Base-by-base conservation (phyloP, 2,888 invertebrate genomes). In the Agrypnus murinus region DNA sequence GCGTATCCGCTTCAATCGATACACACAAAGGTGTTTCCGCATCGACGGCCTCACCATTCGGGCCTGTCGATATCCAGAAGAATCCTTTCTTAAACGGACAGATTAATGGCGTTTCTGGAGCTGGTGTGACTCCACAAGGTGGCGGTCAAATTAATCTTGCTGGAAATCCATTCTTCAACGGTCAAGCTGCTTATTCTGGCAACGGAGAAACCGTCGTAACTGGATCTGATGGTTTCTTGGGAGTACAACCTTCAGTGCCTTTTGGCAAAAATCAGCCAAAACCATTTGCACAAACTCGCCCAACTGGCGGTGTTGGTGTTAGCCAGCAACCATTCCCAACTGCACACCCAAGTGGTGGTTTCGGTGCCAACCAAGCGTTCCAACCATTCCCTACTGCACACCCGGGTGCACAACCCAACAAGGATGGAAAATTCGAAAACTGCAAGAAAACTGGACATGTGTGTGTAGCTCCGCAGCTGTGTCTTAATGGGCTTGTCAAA, bases 381-480 rank as follows among this genome's bases (percentile, higher is more conserved):
- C 25, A 34, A 12, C 57, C 58, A 4, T 58, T 58, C 43, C 40
- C 58, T 1, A n/a, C 43, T 1, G 36, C 8, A 1, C 45, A 34
- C 25, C 19, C 48, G 12, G 55, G 25, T 9, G n/a, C 9, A 5
- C 3, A 25, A 10, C 31, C 6, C 9, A 17, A 8, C 6, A 48
- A 34, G 5, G 38, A 46, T 17, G 50, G 43, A 6, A 70, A 69
- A 60, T 66, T 57, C 17, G 34, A 57, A 77, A 86, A 87, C 10
- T 92, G 92, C 78, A 85, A 85, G 71, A 91, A 89, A 0, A 84
- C 87, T 58, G 90, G 89, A 6, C 88, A 88, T 79, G 86, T 89
- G 46, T 92, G 92, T 81, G 91, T 92, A 0, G 84, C 86, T 0
- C 90, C 88, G 72, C 83, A 88, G 0, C 86, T 88, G 75, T 92